Conservation (phyloP, 2,113 vertebrate genomes). For the Tenrec ecaudatus region DNA sequence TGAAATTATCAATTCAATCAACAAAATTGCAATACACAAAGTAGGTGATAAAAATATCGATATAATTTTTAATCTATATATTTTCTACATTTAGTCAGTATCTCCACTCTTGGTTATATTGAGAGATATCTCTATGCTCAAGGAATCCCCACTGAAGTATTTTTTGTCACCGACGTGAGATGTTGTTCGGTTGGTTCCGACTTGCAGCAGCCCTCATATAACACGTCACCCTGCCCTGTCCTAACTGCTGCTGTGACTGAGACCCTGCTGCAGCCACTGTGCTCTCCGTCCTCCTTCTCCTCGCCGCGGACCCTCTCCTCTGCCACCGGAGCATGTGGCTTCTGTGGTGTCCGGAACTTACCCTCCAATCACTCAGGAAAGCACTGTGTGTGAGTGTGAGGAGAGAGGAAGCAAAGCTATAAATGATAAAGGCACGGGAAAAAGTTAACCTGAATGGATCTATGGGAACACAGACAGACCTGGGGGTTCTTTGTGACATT, state of each 20-base stretch:
- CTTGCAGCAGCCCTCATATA: not conserved
- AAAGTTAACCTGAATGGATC: not conserved
- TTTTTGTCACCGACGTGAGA: not conserved
- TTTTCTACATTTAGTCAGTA: not conserved
- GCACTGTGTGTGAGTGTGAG: rapidly evolving
- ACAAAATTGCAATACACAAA: not conserved
- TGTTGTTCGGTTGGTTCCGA: not conserved
- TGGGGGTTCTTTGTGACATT: not conserved
- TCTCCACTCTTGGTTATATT: not conserved
- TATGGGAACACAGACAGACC: not conserved
- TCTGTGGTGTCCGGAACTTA: not conserved
- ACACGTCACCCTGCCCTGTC: not conserved
- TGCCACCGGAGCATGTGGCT: not conserved
- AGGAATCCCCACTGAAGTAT: not conserved
- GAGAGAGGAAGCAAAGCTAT: not conserved
- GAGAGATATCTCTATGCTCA: not conserved
- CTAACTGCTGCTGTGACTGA: not conserved
- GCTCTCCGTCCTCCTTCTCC: not conserved
- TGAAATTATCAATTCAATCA: not conserved
- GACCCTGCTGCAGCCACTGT: not conserved
- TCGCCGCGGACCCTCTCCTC: not conserved
- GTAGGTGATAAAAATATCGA: not conserved
- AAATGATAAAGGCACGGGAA: not conserved
- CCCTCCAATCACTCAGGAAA: not conserved
- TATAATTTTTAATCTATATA: not conserved